Conservation (phyloP, 2,888 invertebrate genomes). For the Archips crataeganus region DNA sequence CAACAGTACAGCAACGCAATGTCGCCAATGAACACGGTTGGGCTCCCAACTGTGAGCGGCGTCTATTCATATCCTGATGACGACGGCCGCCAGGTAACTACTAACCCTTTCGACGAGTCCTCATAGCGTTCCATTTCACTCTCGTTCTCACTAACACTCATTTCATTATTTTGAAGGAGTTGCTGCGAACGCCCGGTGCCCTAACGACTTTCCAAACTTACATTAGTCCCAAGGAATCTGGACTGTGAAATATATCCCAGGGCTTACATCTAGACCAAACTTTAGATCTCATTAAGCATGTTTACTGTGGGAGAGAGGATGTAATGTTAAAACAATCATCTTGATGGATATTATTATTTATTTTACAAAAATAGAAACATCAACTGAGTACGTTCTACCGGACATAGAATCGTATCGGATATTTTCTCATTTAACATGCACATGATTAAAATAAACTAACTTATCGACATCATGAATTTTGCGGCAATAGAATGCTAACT, state of each 20-base stretch:
- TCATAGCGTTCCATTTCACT: conserved; percentile 44
- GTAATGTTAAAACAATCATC: conserved; percentile 37
- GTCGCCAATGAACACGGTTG: conserved; percentile 76
- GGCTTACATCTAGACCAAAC: conserved; percentile 41
- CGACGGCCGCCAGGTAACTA: conserved; percentile 69
- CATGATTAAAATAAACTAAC: conserved; percentile 63
- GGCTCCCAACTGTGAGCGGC: conserved; percentile 70
- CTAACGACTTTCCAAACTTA: conserved; percentile 59
- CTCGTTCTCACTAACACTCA: conserved; percentile 50
- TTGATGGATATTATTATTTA: conserved; percentile 70
- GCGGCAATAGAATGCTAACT: conserved; percentile 18
- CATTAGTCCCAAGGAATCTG: conserved; percentile 62
- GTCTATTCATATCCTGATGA: conserved; percentile 77
- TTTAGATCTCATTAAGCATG: conserved; percentile 58
- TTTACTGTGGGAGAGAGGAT: conserved; percentile 12
- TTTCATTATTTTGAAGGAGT: conserved; percentile 61
- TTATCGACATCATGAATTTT: conserved; percentile 29
- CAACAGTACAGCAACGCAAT: conserved; percentile 59
- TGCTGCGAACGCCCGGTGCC: conserved; percentile 56
- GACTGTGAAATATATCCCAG: conserved; percentile 44
- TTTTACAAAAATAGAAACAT: conserved; percentile 82
- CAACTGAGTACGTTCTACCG: conserved; percentile 57
- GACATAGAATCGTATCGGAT: conserved; percentile 53
- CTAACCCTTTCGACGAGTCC: conserved; percentile 76
- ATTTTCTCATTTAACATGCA: conserved; percentile 64